Percentiles rank a stretch among this genome's conserved stretches.
These are phyloP conservation scores for Eurystomus glaucurus DNA, from an alignment of 2,797 vertebrate genomes.

Conservation along the genomic window DNA sequence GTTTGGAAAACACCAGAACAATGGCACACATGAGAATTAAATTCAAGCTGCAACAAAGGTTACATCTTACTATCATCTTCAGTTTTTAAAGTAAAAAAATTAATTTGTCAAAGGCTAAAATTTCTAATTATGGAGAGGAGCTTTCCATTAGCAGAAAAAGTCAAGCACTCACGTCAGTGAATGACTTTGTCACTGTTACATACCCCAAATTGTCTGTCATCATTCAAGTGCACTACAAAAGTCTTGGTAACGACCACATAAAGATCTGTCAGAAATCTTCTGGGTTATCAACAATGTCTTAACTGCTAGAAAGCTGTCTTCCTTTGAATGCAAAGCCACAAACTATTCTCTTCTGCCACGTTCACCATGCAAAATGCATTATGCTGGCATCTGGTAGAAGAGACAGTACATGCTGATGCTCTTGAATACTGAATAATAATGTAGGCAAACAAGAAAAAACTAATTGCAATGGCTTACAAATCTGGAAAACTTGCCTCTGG, in stretches of 20 bases:
- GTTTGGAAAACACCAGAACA: not conserved
- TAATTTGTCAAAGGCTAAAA: not conserved
- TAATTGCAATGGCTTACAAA: not conserved
- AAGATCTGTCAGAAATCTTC: not conserved
- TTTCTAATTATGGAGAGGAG: not conserved
- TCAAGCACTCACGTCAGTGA: not conserved
- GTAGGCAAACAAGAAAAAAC: not conserved
- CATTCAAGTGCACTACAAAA: not conserved
- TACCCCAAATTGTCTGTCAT: not conserved
- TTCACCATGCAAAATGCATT: not conserved
- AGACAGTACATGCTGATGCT: not conserved
- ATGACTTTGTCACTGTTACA: rapidly evolving
- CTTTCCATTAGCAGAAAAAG: not conserved
- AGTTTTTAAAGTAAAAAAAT: not conserved
- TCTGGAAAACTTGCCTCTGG: not conserved
- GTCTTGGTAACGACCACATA: not conserved
- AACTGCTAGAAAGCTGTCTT: not conserved
- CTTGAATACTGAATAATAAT: not conserved
- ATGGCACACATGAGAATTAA: not conserved
- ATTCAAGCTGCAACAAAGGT: not conserved
- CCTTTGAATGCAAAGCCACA: not conserved
- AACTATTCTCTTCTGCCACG: not conserved
- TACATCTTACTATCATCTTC: not conserved
- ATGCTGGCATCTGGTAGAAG: not conserved
- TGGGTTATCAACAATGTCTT: not conserved